Conservation (phyloP, 2,113 vertebrate species). For the Thalassarche chlororhynchos region DNA sequence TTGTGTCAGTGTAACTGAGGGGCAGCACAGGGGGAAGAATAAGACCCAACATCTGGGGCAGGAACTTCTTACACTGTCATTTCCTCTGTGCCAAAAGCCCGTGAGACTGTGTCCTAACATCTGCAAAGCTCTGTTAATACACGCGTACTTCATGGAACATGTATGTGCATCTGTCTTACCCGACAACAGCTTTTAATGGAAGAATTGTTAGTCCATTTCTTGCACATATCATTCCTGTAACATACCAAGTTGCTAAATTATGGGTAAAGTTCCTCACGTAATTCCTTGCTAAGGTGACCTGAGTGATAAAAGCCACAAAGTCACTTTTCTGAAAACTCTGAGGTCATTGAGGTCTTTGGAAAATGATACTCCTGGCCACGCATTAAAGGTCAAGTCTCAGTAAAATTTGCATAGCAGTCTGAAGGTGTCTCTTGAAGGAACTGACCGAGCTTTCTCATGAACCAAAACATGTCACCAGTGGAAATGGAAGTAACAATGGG, state of each 20-base stretch:
- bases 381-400: neutral
- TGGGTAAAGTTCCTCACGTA: neutral
- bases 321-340: neutral
- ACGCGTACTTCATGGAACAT: fast-evolving
- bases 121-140: neutral
- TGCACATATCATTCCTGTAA: neutral
- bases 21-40: neutral
- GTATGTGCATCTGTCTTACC: neutral
- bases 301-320: neutral
- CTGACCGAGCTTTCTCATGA: neutral
- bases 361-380: neutral
- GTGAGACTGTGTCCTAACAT: neutral
- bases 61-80: neutral
- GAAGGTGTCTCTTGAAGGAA: neutral
- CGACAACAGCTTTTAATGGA: neutral
- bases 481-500: neutral
- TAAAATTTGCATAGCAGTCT: neutral
- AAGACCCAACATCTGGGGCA: neutral
- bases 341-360: neutral
- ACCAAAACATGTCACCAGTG: neutral
- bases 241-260: neutral
- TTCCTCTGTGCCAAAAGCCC: neutral
- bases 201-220: neutral
- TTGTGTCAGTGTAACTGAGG: neutral
- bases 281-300: neutral